Percentiles rank a stretch among this genome's conserved stretches.
These are phyloP conservation scores for Lepidocolaptes lacrymiger DNA, from an alignment of 2,797 vertebrate species.

Conservation along the genomic window DNA sequence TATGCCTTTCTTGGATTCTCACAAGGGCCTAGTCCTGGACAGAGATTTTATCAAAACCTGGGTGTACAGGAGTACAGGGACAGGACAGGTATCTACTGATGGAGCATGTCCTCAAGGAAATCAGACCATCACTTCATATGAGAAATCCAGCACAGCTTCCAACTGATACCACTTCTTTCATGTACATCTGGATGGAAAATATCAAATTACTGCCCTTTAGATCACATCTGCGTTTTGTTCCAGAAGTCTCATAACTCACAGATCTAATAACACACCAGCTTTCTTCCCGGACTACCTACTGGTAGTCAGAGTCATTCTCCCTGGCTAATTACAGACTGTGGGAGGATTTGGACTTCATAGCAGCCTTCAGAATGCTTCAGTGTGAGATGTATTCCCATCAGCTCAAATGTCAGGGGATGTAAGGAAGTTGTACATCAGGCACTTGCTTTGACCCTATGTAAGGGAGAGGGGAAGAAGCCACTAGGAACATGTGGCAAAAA, in stretches of 20 bases:
- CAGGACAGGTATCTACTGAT: neutral
- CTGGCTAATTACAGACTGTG: neutral
- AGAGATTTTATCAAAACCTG: neutral
- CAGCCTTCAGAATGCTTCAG: neutral
- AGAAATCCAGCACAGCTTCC: neutral
- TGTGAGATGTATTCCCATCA: neutral
- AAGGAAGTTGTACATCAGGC: neutral
- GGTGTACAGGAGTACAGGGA: neutral
- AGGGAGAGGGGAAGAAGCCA: neutral
- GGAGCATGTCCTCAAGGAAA: neutral
- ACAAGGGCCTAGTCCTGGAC: neutral
- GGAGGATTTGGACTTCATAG: neutral
- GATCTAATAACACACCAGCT: neutral
- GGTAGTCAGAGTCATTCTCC: neutral
- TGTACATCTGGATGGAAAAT: neutral
- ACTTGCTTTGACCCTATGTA: neutral
- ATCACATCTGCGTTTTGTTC: neutral
- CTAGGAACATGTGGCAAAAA: neutral
- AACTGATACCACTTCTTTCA: neutral
- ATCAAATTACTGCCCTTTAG: neutral
- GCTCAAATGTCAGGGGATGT: neutral
- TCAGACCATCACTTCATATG: neutral
- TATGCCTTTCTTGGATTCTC: neutral
- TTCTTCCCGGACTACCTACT: neutral
- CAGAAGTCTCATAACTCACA: neutral